A percentile compares a stretch with the other conserved stretches of the same genome.
Evolutionary conservation across 1,140 invertebrate genomes (phyloP).

Genomic region (Sycobia sp.): DNA sequence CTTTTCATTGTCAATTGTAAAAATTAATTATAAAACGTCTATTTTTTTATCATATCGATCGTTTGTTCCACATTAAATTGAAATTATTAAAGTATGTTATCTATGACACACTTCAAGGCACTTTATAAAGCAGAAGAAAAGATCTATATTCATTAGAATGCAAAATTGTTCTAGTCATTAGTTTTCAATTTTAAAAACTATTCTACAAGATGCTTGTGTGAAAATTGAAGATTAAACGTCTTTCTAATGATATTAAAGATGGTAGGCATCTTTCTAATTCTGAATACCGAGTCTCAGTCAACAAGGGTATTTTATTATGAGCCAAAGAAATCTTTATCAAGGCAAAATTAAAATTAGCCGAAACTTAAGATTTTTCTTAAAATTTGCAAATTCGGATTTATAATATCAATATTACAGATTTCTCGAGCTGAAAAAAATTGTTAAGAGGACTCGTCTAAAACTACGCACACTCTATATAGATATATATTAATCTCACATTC

Average conservation of each 20-base stretch:
- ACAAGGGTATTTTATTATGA: not conserved
- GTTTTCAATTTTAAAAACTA: constrained; percentile 26
- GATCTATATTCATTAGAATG: constrained; percentile 11
- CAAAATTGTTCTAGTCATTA: constrained; percentile 1
- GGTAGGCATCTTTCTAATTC: no score
- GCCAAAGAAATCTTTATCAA: constrained; percentile 24
- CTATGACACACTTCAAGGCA: constrained; percentile 25
- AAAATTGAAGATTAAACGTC: constrained; percentile 12
- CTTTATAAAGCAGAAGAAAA: constrained; percentile 24
- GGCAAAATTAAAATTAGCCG: no score
- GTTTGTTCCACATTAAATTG: not conserved
- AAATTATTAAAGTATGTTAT: constrained; percentile 11
- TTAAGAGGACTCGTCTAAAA: constrained; percentile 14
- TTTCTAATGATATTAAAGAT: constrained; percentile 4
- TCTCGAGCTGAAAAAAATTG: constrained; percentile 2
- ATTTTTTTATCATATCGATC: constrained; percentile 16
- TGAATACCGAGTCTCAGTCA: not conserved
- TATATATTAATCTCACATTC: no score
- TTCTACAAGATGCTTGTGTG: constrained; percentile 31
- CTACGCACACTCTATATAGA: no score
- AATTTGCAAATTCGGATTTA: no score
- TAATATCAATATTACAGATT: no score
- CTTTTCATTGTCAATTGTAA: constrained; percentile 6
- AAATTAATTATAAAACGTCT: not conserved
- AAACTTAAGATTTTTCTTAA: no score